Base-by-base conservation (phyloP, 1,140 invertebrate genomes). In the Phocides pigmalion region DNA sequence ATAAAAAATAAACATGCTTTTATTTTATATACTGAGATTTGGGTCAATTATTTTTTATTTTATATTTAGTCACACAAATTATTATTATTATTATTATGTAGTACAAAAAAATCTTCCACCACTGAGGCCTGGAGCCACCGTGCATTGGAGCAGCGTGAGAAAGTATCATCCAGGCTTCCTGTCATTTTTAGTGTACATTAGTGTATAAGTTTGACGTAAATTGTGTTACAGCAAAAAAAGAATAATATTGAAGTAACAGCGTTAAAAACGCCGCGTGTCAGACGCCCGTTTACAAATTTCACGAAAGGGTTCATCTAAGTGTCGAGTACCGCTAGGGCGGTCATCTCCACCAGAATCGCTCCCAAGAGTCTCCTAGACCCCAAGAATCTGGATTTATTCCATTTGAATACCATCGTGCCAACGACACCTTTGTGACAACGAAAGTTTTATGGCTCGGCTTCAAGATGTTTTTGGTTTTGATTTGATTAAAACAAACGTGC, bases 351-450 rank as follows among this genome's bases (percentile, higher is more conserved):
- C 56, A 67, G 72, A 71, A 88, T 87, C 64, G 80, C 76, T 84
- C 88, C 84, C 88, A 19, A 53, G 85, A 81, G 88, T 66, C 74
- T 78, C 64, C 74, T 87, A 84, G 76, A 85, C 78, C 76, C 81
- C 71, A 72, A 76, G 70, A 81, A 79, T 79, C 81, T 76, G 81
- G 86, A 89, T 89, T 89, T 88, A 89, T 89, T 84, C 81, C 82
- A 79, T 81, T 82, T 82, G 82, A 87, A 84, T 82, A 76, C 76
- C 74, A 77, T 64, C 62, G 73, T 61, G 70, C 64, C 76, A 82
- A 89, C 68, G 78, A 79, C 79, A 87, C 80, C 83, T 79, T 69
- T 82, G 82, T 67, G 76, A 73, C 78, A 44, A 37, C 73, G 68
- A 68, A 76, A 84, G 75, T 80, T 84, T 88, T 82, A 82, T 76